Evolutionary conservation across 1,140 invertebrate species (phyloP).

Genomic region (Orchestia grillus): DNA sequence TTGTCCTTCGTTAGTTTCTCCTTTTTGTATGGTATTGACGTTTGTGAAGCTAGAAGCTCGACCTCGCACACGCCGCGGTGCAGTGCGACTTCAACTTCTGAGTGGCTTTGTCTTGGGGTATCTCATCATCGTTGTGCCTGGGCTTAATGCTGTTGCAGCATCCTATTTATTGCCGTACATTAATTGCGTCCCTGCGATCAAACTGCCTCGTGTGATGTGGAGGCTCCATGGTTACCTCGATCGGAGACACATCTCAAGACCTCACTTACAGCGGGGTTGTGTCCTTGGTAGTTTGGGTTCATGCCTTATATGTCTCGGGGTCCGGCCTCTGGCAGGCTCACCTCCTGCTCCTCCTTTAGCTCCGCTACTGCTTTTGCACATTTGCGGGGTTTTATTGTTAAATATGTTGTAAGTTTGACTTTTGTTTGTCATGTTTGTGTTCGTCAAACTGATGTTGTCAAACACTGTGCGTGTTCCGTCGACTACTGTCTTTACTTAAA

Average conservation of each 20-base stretch:
- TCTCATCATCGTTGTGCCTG: background rate
- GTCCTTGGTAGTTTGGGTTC: background rate
- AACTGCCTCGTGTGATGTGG: background rate
- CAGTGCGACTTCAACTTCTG: background rate
- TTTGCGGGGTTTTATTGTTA: background rate
- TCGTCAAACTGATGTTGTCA: too few species aligned
- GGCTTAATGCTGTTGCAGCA: background rate
- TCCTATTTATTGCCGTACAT: background rate
- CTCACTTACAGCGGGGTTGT: background rate
- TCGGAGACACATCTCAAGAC: slow-evolving; percentile 9
- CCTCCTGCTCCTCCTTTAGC: background rate
- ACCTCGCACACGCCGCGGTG: background rate
- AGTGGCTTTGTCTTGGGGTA: background rate
- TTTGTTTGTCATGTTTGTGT: too few species aligned
- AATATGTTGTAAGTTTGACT: too few species aligned
- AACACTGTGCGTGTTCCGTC: too few species aligned
- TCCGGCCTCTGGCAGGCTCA: background rate
- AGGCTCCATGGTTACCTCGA: background rate
- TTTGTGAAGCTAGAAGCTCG: background rate
- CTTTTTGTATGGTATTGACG: background rate
- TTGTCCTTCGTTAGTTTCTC: background rate
- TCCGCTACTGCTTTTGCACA: background rate
- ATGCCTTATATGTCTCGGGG: background rate
- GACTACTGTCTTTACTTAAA: too few species aligned
- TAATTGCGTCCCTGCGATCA: slow-evolving; percentile 6